A percentile compares a stretch with the other conserved stretches of the same genome.
Conservation (phyloP, 2,113 vertebrate species). For the Xenopus tropicalis region DNA sequence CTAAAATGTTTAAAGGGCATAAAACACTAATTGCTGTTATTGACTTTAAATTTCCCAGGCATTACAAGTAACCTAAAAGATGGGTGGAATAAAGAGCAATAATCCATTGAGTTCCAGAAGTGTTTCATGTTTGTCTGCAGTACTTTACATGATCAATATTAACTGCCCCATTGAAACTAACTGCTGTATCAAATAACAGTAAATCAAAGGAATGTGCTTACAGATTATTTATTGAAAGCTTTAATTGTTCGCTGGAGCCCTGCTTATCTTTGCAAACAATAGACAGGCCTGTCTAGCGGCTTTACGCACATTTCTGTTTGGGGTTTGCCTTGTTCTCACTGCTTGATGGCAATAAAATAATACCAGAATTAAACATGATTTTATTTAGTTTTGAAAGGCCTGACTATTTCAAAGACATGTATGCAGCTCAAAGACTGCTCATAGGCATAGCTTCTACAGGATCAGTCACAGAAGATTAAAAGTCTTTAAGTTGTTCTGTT, state of each 20-base stretch:
- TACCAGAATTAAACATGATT: neutral
- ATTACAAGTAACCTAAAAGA: conserved; percentile 77
- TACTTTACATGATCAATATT: conserved; percentile 82
- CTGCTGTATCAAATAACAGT: conserved; percentile 83
- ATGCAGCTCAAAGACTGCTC: no score
- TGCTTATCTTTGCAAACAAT: conserved; percentile 73
- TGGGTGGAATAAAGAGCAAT: conserved; percentile 78
- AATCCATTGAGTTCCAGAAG: conserved; percentile 75
- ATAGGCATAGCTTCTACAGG: no score
- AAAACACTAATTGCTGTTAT: conserved; percentile 75
- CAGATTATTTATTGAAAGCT: conserved; percentile 83
- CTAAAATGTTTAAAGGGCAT: conserved; percentile 50
- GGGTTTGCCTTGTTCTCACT: conserved; percentile 17
- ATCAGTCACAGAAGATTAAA: no score
- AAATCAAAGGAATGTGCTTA: conserved; percentile 80
- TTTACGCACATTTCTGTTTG: conserved; percentile 30
- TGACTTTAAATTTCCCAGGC: conserved; percentile 77
- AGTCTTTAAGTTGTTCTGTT: no score
- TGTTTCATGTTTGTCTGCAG: conserved; percentile 77
- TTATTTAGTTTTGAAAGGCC: no score
- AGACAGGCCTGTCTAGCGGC: conserved; percentile 42
- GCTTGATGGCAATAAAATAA: conserved; percentile 7
- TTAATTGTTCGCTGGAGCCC: conserved; percentile 79
- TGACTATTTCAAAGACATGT: no score
- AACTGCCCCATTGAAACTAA: conserved; percentile 83